Base-by-base conservation (phyloP, 2,797 vertebrate species). In the Acropternis orthonyx region DNA sequence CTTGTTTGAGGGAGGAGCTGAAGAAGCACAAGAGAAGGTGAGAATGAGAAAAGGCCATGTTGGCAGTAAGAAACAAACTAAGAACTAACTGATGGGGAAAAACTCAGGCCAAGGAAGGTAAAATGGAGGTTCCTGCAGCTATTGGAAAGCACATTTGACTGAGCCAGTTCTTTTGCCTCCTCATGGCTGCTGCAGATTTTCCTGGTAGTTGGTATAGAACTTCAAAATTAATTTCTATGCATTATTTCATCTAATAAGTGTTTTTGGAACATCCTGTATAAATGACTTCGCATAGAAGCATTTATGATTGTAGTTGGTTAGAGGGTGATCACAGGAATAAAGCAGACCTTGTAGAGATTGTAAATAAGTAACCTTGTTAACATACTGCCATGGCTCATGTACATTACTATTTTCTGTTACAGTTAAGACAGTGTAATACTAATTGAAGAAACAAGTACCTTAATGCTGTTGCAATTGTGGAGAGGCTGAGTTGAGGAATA, bases 371-470 rank as follows among this genome's bases (percentile, higher is more conserved):
- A 30, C 14, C 9, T 32, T 71, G 39, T 83, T 76, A 26, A 39
- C 0, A 1, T 58, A 17, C 32, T 54, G 16, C 24, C 6, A 11
- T 61, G 23, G 9, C 12, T 90, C 9, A 30, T 0, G 1, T 77
- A 46, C 0, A 0, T 26, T 78, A 5, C 71, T 74, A 41, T 56
- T 71, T 94, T 89, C 85, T 75, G 7, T 75, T 84, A 54, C 7
- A 26, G 19, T 84, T 92, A n/a, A 56, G 65, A 30, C 10, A 78
- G 10, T 52, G 9, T 26, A 74, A 58, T 12, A 72, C 9, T 54
- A 78, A 34, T 67, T 81, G 58, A 62, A 82, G 27, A 39, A 78
- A 79, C 8, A 65, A 68, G 24, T 27, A 37, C 1, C 2, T 63
- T 43, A 80, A 59, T 27, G 9, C 36, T 83, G 32, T 30, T 88